Conservation (phyloP, 2,888 invertebrate genomes). For the Sericinus montela region DNA sequence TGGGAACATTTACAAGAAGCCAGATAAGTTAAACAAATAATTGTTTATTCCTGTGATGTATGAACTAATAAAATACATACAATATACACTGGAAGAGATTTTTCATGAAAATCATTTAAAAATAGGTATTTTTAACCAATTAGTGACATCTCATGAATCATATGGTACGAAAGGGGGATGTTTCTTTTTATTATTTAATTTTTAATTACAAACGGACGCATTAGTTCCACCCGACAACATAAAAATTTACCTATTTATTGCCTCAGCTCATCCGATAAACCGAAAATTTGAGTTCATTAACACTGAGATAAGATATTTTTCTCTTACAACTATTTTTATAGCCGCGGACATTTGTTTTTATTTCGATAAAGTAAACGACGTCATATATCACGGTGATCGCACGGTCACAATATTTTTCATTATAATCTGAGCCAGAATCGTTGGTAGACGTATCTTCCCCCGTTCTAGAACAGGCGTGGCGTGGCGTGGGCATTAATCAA, state of each 20-base stretch:
- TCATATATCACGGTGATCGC: conserved; percentile 25
- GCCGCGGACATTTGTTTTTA: conserved; percentile 23
- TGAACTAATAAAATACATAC: too few relatives aligned
- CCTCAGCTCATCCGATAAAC: conserved; percentile 58
- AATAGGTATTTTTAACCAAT: too few relatives aligned
- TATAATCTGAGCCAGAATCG: conserved; percentile 44
- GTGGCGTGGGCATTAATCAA: conserved; percentile 56
- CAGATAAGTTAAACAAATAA: too few relatives aligned
- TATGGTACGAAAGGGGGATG: not conserved
- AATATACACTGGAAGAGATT: too few relatives aligned
- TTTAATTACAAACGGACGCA: conserved; percentile 5
- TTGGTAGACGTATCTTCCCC: conserved; percentile 28
- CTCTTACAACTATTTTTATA: conserved; percentile 20
- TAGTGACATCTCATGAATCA: too few relatives aligned
- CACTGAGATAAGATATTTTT: conserved; percentile 43
- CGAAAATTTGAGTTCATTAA: conserved; percentile 61
- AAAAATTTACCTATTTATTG: conserved; percentile 72
- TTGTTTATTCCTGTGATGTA: too few relatives aligned
- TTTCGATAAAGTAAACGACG: conserved; percentile 24
- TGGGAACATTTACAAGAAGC: too few relatives aligned
- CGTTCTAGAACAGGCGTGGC: conserved; percentile 29
- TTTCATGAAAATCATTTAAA: too few relatives aligned
- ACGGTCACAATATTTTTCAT: conserved; percentile 45
- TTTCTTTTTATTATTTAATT: conserved; percentile 2
- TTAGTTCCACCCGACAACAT: conserved; percentile 5